Percentiles rank a stretch among this genome's conserved stretches.
phyloP scores from a whole-genome alignment of 1,140 invertebrate species.

The Zaprionus capensis region DNA sequence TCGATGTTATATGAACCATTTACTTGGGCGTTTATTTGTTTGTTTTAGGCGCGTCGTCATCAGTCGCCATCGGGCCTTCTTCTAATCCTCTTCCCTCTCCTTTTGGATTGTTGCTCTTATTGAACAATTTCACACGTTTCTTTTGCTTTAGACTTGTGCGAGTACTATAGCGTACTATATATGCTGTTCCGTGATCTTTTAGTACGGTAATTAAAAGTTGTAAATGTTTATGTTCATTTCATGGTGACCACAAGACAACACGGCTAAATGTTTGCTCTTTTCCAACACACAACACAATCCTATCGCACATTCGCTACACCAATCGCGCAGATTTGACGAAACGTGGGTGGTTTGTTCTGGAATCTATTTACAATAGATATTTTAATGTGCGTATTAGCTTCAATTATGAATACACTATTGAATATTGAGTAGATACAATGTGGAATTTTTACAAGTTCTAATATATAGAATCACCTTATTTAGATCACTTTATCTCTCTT shows the following conservation, averaged over 20 bases:
- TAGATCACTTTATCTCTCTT: background rate
- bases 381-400: background rate
- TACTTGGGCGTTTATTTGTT: slow-evolving; percentile 78
- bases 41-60: slow-evolving; percentile 78
- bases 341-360: background rate
- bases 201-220: slow-evolving; percentile 76
- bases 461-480: background rate
- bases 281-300: slow-evolving; percentile 9
- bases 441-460: background rate
- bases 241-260: slow-evolving; percentile 72
- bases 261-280: slow-evolving; percentile 56
- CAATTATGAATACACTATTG: no score
- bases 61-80: slow-evolving; percentile 17
- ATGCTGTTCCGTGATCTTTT: slow-evolving; percentile 47
- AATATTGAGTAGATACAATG: no score
- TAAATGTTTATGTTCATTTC: slow-evolving; percentile 75
- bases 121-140: slow-evolving; percentile 64
- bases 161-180: slow-evolving; percentile 22
- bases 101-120: slow-evolving; percentile 40
- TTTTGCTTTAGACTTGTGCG: background rate
- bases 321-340: background rate
- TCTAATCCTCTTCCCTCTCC: background rate
- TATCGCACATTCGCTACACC: slow-evolving; percentile 3
- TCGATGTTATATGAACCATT: slow-evolving; percentile 71
- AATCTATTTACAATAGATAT: background rate